A percentile compares a stretch with the other conserved stretches of the same genome.
Conservation (phyloP, 2,888 invertebrate genomes). For the Epistrophe grossulariae region DNA sequence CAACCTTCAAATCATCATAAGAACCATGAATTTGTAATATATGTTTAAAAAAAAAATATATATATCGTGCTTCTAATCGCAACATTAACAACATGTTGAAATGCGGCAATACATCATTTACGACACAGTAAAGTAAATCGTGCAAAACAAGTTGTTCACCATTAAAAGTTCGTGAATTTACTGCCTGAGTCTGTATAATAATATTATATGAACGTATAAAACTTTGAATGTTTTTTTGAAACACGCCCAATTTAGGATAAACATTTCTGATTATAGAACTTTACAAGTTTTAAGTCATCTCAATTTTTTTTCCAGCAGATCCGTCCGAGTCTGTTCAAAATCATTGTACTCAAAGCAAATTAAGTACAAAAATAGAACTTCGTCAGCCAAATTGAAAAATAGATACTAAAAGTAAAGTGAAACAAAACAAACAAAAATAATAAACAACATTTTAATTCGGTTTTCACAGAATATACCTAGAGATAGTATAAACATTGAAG, state of each 20-base stretch:
- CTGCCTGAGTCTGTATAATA: background rate
- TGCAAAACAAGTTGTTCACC: conserved; percentile 38
- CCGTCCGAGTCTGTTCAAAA: conserved; percentile 17
- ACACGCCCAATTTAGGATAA: conserved; percentile 1
- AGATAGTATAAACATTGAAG: conserved; percentile 10
- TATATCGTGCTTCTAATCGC: background rate
- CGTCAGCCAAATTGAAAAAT: conserved; percentile 22
- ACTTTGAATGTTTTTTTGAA: background rate
- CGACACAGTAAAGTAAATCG: conserved; percentile 8
- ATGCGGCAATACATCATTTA: conserved; percentile 34
- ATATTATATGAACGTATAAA: background rate
- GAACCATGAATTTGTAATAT: too few species aligned
- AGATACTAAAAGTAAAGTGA: conserved; percentile 14
- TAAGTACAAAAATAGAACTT: conserved; percentile 57
- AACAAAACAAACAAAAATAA: background rate
- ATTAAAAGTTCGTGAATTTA: background rate
- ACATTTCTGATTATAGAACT: conserved; percentile 19
- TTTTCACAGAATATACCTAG: background rate
- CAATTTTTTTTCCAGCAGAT: conserved; percentile 17
- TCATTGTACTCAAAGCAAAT: conserved; percentile 15
- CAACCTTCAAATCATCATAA: too few species aligned
- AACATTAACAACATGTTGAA: conserved; percentile 7
- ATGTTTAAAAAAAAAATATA: too few species aligned
- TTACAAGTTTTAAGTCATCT: conserved; percentile 8
- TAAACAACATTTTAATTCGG: conserved; percentile 21